These are phyloP conservation scores for Microtus oregoni DNA, from an alignment of 2,113 vertebrate species.

Conservation along the genomic window DNA sequence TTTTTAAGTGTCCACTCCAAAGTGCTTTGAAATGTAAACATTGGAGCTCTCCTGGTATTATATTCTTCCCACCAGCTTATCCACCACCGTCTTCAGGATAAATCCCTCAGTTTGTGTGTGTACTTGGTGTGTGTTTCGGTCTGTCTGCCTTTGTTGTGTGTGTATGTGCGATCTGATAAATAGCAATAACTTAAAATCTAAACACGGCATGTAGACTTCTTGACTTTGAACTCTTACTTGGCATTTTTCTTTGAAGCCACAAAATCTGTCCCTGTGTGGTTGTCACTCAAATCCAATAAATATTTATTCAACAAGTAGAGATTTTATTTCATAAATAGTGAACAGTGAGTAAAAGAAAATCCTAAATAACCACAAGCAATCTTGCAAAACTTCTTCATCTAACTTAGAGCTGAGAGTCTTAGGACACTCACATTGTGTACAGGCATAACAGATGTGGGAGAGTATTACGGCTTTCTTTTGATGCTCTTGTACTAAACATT, in stretches of 20 bases:
- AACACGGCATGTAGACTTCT: background rate
- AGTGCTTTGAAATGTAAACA: background rate
- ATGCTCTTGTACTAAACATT: background rate
- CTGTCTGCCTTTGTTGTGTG: background rate
- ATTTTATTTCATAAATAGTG: background rate
- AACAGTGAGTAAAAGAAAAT: slow-evolving; percentile 17
- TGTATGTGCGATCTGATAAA: background rate
- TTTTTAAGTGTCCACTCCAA: background rate
- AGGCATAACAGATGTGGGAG: background rate
- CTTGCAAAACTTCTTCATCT: background rate
- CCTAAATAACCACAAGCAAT: background rate
- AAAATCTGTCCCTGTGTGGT: slow-evolving; percentile 4
- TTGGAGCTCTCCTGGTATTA: background rate
- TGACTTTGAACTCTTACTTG: background rate
- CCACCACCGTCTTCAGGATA: background rate
- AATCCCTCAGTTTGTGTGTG: background rate
- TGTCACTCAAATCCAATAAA: slow-evolving; percentile 53
- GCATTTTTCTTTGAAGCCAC: background rate
- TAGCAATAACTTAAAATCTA: background rate
- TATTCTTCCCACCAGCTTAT: background rate
- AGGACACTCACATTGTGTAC: background rate
- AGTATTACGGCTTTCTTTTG: background rate
- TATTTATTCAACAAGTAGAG: slow-evolving; percentile 38
- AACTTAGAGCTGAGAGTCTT: background rate
- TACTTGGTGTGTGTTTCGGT: background rate